phyloP scores from a whole-genome alignment of 2,113 vertebrate species.

The Herpetotheres cachinnans region DNA sequence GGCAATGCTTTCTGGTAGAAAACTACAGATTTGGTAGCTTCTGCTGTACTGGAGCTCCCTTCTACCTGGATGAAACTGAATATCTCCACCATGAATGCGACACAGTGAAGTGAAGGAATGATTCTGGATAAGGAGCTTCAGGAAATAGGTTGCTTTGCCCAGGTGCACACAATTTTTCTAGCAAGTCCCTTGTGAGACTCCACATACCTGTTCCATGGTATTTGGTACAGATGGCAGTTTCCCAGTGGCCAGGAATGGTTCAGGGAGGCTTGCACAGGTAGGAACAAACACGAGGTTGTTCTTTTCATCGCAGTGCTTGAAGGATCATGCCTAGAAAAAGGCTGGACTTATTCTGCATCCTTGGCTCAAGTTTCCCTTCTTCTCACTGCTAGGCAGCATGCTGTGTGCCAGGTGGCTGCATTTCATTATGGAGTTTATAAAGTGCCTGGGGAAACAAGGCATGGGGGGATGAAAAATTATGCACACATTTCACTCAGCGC shows the following conservation, averaged over 20 bases:
- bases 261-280: not conserved
- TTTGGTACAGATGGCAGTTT: not conserved
- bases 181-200: not conserved
- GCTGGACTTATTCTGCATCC: not conserved
- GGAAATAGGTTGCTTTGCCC: not conserved
- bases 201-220: not conserved
- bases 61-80: not conserved
- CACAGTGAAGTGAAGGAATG: not conserved
- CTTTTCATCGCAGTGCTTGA: rapidly evolving
- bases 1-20: not conserved
- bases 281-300: not conserved
- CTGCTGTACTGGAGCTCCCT: not conserved
- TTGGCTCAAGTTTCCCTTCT: not conserved
- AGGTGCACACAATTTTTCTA: not conserved
- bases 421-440: not conserved
- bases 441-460: constrained; percentile 6
- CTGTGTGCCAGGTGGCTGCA: constrained; percentile 19
- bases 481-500: not conserved
- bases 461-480: not conserved
- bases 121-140: not conserved
- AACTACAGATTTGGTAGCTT: not conserved
- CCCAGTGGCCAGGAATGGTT: not conserved
- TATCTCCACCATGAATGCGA: not conserved
- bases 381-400: not conserved
- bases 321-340: not conserved